A percentile compares a stretch with the other conserved stretches of the same genome.
Conservation (phyloP, 2,888 invertebrate genomes). For the Arrhopalites spinosus region DNA sequence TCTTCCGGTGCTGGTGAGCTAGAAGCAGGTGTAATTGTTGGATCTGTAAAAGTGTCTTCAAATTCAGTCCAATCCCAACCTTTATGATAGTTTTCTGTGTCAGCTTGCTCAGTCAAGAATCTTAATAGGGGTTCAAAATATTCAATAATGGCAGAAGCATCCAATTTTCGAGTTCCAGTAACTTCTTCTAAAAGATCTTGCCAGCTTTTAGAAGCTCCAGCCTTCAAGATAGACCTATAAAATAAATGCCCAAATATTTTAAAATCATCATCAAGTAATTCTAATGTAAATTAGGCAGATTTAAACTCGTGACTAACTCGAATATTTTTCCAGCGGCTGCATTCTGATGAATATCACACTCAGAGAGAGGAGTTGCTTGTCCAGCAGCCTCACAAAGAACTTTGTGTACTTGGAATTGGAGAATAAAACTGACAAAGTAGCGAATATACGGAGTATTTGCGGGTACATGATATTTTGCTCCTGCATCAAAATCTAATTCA, state of each 20-base stretch:
- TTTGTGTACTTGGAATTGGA: slow-evolving; percentile 85
- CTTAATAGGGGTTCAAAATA: too few species aligned
- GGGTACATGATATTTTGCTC: too few species aligned
- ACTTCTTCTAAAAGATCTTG: slow-evolving; percentile 36
- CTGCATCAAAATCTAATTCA: slow-evolving; percentile 67
- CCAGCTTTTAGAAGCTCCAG: slow-evolving; percentile 37
- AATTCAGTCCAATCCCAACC: slow-evolving; percentile 71
- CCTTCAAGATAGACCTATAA: too few species aligned
- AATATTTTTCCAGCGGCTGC: too few species aligned
- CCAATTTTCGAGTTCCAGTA: slow-evolving; percentile 27
- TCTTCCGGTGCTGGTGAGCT: neutral
- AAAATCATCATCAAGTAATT: too few species aligned
- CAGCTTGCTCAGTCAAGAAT: slow-evolving; percentile 79
- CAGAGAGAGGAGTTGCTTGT: too few species aligned
- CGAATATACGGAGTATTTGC: slow-evolving; percentile 60
- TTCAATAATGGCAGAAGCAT: slow-evolving; percentile 71
- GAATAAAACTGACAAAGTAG: slow-evolving; percentile 79
- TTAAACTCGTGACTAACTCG: too few species aligned
- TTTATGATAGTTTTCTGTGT: slow-evolving; percentile 67
- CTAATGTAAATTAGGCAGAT: too few species aligned
- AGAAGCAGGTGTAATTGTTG: neutral
- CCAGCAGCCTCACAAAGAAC: too few species aligned
- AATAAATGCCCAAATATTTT: too few species aligned
- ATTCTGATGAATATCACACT: too few species aligned
- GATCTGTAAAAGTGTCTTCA: slow-evolving; percentile 3